Base-by-base conservation (phyloP, 2,113 vertebrate species). In the Callipepla californica region DNA sequence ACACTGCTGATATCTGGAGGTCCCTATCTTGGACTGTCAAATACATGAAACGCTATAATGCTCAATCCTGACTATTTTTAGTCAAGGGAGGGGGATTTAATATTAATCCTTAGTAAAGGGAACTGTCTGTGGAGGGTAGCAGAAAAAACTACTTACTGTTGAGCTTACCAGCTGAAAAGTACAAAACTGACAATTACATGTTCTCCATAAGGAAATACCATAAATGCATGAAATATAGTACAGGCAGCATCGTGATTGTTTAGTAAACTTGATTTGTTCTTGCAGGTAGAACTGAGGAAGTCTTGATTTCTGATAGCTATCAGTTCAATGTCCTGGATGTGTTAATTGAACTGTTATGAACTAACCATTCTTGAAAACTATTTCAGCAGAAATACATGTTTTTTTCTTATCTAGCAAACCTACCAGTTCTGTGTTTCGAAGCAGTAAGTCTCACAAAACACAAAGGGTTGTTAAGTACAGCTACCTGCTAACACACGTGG, bases 61-160 rank as follows among this genome's bases (percentile, higher is more conserved):
- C 11, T 66, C 6, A 5, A 5, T 51, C 26, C 25, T 77, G 36
- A 18, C 66, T 30, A 23, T 28, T 89, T 87, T 78, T 45, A 36
- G n/a, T 53, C 0, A 1, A 7, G 13, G 32, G 36, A 20, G 26
- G 11, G 7, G 2, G 7, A 48, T 45, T 66, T 70, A 36, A 7
- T 74, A 38, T 15, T 34, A 44, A 30, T 76, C 70, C 7, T 20
- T 8, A 53, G 12, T 72, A 36, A n/a, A 74, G 11, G 15, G 73
- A 58, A 20, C 14, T 76, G n/a, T 8, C 6, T 51, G 8, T 63
- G 12, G 51, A 42, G 16, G 51, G 26, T 2, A 73, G 9, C 51
- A 28, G 53, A 10, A 42, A 86, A 53, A 80, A 68, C 36, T 69
- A 28, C 30, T 57, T 26, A 36, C 4, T n/a, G 2, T 28, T 14